phyloP scores from a whole-genome alignment of 35 echinoderm and acorn worm species.

The Acanthaster planci region DNA sequence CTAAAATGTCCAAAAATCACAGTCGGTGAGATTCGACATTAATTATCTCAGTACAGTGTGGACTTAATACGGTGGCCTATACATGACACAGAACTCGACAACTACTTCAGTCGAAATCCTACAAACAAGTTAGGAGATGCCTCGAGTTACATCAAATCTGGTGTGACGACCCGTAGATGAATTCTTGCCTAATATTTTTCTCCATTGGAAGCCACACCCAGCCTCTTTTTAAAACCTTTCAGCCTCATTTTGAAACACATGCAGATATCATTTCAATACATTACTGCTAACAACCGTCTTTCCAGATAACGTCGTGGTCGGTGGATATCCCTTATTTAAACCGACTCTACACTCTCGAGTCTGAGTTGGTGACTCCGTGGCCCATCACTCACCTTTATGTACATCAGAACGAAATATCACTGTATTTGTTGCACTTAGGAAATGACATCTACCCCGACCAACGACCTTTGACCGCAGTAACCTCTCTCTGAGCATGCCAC shows the following conservation, averaged over 20 bases:
- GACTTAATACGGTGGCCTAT: slow-evolving; percentile 5
- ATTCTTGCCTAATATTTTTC: neutral
- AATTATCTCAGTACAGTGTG: neutral
- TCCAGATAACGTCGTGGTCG: neutral
- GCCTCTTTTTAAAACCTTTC: neutral
- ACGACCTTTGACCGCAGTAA: too few species aligned
- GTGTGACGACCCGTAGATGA: neutral
- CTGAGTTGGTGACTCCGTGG: neutral
- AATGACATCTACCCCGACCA: too few species aligned
- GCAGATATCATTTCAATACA: too few species aligned
- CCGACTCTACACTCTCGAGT: too few species aligned
- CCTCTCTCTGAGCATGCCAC: too few species aligned
- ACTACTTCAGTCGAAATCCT: neutral
- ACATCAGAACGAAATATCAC: neutral
- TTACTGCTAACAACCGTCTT: neutral
- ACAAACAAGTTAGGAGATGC: neutral
- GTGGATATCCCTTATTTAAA: too few species aligned
- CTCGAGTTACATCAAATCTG: neutral
- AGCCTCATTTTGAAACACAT: slow-evolving; percentile 2
- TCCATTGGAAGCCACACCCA: neutral
- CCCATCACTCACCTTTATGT: neutral
- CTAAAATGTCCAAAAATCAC: neutral
- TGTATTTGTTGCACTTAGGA: too few species aligned
- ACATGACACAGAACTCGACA: neutral
- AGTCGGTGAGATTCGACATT: slow-evolving; percentile 6